A percentile compares a stretch with the other conserved stretches of the same genome.
Conservation (phyloP, 2,888 invertebrate species). For the Eupithecia pulchellata region DNA sequence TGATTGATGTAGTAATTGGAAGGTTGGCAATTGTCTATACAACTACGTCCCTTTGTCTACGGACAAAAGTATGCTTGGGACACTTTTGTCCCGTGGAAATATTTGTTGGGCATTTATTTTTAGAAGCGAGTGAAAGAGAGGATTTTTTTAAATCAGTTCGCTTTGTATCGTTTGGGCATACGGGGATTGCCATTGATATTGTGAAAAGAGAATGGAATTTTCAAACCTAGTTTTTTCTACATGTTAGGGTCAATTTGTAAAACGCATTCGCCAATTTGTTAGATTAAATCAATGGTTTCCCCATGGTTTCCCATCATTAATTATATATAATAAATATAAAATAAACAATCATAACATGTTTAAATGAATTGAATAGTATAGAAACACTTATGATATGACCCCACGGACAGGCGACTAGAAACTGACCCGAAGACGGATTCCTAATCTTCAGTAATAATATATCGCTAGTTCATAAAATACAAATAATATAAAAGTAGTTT, state of each 20-base stretch:
- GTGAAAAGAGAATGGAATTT: background rate
- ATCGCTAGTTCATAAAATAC: no score
- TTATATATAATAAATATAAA: no score
- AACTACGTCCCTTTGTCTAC: conserved; percentile 13
- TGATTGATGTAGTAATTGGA: conserved; percentile 45
- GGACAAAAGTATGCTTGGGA: conserved; percentile 2
- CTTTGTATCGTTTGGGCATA: background rate
- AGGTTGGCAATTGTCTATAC: conserved; percentile 33
- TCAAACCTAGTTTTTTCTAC: background rate
- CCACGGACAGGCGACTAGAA: background rate
- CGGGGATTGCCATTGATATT: background rate
- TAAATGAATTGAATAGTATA: no score
- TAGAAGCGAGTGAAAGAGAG: background rate
- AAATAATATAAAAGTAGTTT: no score
- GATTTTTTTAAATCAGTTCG: background rate
- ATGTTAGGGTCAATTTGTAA: background rate
- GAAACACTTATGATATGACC: background rate
- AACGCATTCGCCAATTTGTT: background rate
- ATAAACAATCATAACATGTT: no score
- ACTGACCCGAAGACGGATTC: background rate
- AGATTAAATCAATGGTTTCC: no score
- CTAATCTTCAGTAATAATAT: no score
- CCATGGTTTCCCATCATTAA: no score
- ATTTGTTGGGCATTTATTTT: background rate
- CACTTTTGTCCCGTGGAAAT: conserved; percentile 8